A percentile compares a stretch with the other conserved stretches of the same genome.
phyloP scores from a whole-genome alignment of 2,113 vertebrate species.

The Colaptes auratus region DNA sequence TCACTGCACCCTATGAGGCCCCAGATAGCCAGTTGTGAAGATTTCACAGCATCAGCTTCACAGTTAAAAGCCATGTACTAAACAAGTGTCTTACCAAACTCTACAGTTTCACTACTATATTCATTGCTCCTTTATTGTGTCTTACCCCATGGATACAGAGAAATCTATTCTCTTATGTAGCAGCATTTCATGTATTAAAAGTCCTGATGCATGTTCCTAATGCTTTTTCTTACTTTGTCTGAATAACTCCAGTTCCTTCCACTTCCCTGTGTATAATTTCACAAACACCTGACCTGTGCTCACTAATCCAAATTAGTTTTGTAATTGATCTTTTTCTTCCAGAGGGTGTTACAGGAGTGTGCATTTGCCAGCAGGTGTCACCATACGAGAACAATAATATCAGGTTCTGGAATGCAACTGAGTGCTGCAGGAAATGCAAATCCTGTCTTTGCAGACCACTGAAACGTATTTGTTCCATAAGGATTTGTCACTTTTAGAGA shows the following conservation, averaged over 20 bases:
- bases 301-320: neutral
- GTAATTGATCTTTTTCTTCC: slow-evolving; percentile 12
- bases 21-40: fast-evolving
- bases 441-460: neutral
- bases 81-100: neutral
- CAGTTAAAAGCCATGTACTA: neutral
- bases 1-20: neutral
- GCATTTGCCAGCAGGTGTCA: slow-evolving; percentile 65
- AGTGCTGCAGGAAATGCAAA: neutral
- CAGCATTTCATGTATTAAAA: neutral
- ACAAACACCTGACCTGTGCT: neutral
- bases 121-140: neutral
- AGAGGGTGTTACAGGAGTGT: neutral
- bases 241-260: neutral
- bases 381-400: slow-evolving; percentile 41
- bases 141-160: neutral
- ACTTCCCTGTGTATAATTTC: neutral
- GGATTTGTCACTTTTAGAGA: fast-evolving
- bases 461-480: neutral
- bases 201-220: neutral
- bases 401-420: neutral
- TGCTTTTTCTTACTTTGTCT: neutral
- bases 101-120: neutral
- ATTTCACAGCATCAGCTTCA: neutral
- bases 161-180: neutral